Base-by-base conservation (phyloP, 2,888 invertebrate species). In the Ommatoiulus sabulosus region DNA sequence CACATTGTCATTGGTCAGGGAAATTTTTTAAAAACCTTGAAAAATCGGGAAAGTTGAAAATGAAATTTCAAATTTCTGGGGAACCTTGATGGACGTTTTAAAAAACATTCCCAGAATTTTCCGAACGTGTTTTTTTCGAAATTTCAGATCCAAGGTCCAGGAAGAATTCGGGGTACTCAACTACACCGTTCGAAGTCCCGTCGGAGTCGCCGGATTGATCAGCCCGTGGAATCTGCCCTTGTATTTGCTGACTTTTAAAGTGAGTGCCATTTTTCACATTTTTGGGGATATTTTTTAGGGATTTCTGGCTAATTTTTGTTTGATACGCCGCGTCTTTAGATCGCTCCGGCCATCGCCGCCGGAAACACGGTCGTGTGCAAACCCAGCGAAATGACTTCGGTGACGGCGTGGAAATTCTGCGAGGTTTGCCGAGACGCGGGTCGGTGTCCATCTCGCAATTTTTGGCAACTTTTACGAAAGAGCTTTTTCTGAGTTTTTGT, bases 171-270 rank as follows among this genome's bases (percentile, higher is more conserved):
- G 86, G 8, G 92, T 92, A 5, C 86, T 94, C 3, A 94, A 94
- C 91, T 94, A 94, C 91, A 93, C 93, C 0, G 90, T 92, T 10
- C 92, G 93, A 84, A 91, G 92, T 72, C 93, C 94, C 8, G 92
- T 94, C 17, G 94, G 94, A 10, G 94, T 94, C 44, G 94, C 93
- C 0, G 94, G 93, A 0, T 91, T 94, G 24, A 94, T 94, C 89
- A 92, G 93, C 89, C 94, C 94, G 0, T 94, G 94, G 94, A 94
- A 94, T 91, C 92, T 94, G 0, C 94, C 94, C 0, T 91, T 94
- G 44, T 94, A 94, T 90, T 91, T 94, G 90, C 91, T 94, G 2
- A 93, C 93, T n/a, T 94, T 94, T 91, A 94, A 94, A 90, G 84
- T 93, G 43, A 20, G 88, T 44, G 35, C 35, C 35, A 35, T 35